Base-by-base conservation (phyloP, 2,888 invertebrate species). In the Hofmannophila pseudospretella region DNA sequence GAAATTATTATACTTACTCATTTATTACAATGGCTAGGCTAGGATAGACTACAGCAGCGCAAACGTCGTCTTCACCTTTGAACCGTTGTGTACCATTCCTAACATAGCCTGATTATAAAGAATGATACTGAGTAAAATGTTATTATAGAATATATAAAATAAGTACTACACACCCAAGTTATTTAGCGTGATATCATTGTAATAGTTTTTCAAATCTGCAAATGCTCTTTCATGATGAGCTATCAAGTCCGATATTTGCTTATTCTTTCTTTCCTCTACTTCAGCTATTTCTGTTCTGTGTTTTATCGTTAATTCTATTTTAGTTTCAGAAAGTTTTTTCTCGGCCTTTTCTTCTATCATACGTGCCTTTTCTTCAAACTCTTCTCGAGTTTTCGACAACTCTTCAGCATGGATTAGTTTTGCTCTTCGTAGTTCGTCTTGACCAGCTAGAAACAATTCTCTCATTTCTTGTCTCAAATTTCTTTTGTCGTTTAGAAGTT, bases 181-280 rank as follows among this genome's bases (percentile, higher is more conserved):
- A 71, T 97, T 97, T 8, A 96, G 84, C 0, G 96, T 96, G 35
- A 98, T 97, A 58, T 97, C 96, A 60, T 97, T 97, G 65, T 97
- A 98, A 78, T 97, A 98, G 72, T 94, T 95, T 71, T 97, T 97
- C 81, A 98, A 92, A 68, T 97, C 96, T 28, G 91, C 89, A 67
- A 96, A 96, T 0, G 95, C 93, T 52, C 90, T 90, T 45, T 96
- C 96, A 62, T 98, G 97, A 58, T 93, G 91, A 22, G 90, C 88
- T 46, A 95, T 94, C 41, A 98, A 76, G 25, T 92, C 92, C 7
- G 92, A 90, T 3, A 97, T 90, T 66, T 97, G 97, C 34, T 91
- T 90, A 73, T 96, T 96, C 78, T 98, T 98, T 27, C 96, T 89
- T 63, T 97, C 96, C 67, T 97, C 96, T 5, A 96, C 92, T 79